Evolutionary conservation across 2,888 invertebrate species (phyloP), one percentile per base, ranked within the genome.

Genomic region (Auanema sp.): DNA sequence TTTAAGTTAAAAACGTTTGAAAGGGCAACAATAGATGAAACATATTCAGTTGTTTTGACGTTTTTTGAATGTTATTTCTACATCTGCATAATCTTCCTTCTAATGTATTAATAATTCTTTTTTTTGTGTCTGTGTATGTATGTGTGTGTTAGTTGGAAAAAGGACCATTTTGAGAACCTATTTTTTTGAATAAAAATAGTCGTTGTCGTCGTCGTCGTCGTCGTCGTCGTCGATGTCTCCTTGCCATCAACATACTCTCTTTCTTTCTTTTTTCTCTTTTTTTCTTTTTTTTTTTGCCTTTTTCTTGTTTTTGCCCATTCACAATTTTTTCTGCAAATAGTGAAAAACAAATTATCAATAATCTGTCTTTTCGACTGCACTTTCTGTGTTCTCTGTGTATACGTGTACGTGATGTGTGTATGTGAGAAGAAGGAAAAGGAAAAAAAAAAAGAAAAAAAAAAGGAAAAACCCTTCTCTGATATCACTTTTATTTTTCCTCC

Each of bases 131-230:
- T n/a, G n/a, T n/a, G n/a, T n/a, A n/a, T n/a, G n/a, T n/a, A n/a
- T n/a, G n/a, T n/a, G n/a, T n/a, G n/a, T n/a, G n/a, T n/a, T n/a
- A n/a, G n/a, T 47, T 47, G 16, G 21, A 21, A 21, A 47, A 47
- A 47, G 8, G 16, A 18, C 47, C 16, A 18, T 47, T 47, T 47
- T 47, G 47, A 18, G 16, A 47, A 16, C 21, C 21, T 47, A 21
- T 47, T 47, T 47, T 43, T 47, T 47, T 47, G 16, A 47, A 16
- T 47, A 16, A 47, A 18, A 47, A 18, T 21, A 47, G 47, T 47
- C 16, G 4, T 5, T 6, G 16, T 47, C 21, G 16, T 47, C 16
- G 8, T 47, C 21, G 47, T 21, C 47, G 16, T 47, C 21, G 21
- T 21, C 16, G 21, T 47, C 6, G 21, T 8, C 47, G 16, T n/a